A percentile compares a stretch with the other conserved stretches of the same genome.
phyloP scores from a whole-genome alignment of 2,797 vertebrate species.

The Liasis olivaceus region DNA sequence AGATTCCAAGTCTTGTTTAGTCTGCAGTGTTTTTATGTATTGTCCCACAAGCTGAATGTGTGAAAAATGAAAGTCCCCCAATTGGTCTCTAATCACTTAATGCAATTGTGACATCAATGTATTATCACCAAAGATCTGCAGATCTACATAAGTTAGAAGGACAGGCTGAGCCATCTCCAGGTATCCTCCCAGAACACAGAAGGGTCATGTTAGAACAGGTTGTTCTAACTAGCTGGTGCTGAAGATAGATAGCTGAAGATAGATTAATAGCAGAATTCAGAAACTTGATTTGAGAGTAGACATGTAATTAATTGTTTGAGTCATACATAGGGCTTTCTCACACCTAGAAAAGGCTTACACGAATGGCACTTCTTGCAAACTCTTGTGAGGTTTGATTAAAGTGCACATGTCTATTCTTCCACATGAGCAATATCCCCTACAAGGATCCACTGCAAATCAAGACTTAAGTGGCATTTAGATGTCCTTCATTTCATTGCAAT shows the following conservation, averaged over 20 bases:
- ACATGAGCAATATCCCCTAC: neutral
- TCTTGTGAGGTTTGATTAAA: neutral
- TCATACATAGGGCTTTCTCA: neutral
- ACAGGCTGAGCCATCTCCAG: slow-evolving; percentile 20
- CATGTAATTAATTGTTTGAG: neutral
- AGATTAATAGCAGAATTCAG: slow-evolving; percentile 66
- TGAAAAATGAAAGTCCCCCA: slow-evolving; percentile 74
- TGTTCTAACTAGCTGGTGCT: slow-evolving; percentile 72
- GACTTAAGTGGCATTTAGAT: neutral
- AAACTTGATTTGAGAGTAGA: slow-evolving; percentile 35
- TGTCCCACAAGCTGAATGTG: slow-evolving; percentile 61
- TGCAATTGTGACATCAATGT: slow-evolving; percentile 77
- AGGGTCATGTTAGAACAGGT: neutral
- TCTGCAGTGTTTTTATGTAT: slow-evolving; percentile 66
- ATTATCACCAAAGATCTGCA: slow-evolving; percentile 76
- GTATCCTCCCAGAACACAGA: neutral
- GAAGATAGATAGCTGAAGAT: slow-evolving; percentile 70
- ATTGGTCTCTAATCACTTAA: slow-evolving; percentile 77
- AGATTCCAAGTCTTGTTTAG: slow-evolving; percentile 61
- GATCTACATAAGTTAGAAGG: slow-evolving; percentile 68
- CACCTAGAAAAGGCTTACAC: neutral
- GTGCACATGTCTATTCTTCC: neutral
- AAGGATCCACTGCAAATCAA: neutral
- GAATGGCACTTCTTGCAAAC: neutral
- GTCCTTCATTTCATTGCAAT: neutral